Evolutionary conservation across 92 coral and sea anemone genomes (phyloP).

Genomic region (Bergia sp.): DNA sequence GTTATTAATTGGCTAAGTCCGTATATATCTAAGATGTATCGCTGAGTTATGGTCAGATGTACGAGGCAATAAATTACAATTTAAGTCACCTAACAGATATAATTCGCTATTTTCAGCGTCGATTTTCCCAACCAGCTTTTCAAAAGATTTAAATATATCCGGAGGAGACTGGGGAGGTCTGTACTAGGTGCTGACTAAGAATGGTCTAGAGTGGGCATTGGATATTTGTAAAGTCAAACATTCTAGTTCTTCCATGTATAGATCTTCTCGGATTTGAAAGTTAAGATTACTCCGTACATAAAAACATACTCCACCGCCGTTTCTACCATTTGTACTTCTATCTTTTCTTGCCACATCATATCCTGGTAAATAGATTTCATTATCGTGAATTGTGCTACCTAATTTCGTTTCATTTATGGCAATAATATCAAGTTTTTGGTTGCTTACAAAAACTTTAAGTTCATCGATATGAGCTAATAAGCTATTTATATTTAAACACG

Average conservation of each 20-base stretch:
- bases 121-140: constrained; percentile 51
- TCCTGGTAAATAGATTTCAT: constrained; percentile 51
- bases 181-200: constrained; percentile 71
- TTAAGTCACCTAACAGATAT: constrained; percentile 62
- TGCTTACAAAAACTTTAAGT: constrained; percentile 48
- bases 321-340: constrained; percentile 47
- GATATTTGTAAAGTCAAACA: constrained; percentile 51
- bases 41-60: constrained; percentile 36
- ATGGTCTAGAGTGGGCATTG: constrained; percentile 64
- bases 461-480: constrained; percentile 51
- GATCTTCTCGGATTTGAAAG: constrained; percentile 44
- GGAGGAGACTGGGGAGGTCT: constrained; percentile 66
- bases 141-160: constrained; percentile 54
- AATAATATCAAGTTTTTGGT: constrained; percentile 51
- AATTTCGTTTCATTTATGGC: constrained; percentile 55
- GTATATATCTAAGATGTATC: constrained; percentile 55
- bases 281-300: constrained; percentile 44
- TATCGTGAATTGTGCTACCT: constrained; percentile 46
- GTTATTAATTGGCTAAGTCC: constrained; percentile 60
- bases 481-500: constrained; percentile 54
- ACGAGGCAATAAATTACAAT: constrained; percentile 42
- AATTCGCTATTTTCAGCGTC: constrained; percentile 58
- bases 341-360: constrained; percentile 51
- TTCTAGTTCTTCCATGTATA: constrained; percentile 48
- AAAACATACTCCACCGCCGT: constrained; percentile 51